Base-by-base conservation (phyloP, 2,888 invertebrate genomes). In the Pristionchus japonicus region DNA sequence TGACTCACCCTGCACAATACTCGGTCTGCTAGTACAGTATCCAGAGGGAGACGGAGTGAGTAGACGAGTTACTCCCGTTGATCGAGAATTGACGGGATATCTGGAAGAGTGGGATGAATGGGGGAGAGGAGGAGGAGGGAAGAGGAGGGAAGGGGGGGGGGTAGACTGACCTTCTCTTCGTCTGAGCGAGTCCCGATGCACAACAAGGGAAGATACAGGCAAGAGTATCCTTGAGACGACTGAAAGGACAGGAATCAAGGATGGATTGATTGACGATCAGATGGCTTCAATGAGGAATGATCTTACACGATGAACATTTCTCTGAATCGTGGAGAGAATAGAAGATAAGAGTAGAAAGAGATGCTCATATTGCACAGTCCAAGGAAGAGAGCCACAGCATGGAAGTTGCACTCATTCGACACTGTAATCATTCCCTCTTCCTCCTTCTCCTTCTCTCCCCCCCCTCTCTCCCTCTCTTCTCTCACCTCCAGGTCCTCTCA, bases 281-380 rank as follows among this genome's bases (percentile, higher is more conserved):
- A n/a, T n/a, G n/a, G n/a, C n/a, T n/a, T n/a, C n/a, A n/a, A n/a
- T n/a, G 47, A 37, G 34, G 57, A 61, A 84, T 34, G 11, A 17
- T 67, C 88, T 88, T 52, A 93, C 93, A 83, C 90, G 49, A 91
- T 89, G 61, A 93, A 91, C 89, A 93, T 91, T 64, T 92, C 89
- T 20, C 93, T 89, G 88, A 93, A 93, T 37, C 93, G 91, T 40
- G 91, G 91, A 6, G 92, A 92, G 88, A 93, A 92, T 15, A 91
- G 89, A 43, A 93, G 83, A 87, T 93, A 93, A 47, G 93, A 92
- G 88, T 93, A 93, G 89, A 93, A 93, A 20, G 93, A 93, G 31
- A 93, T 89, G 15, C 92, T 92, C 83, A 92, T 92, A 88, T 93
- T 93, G 89, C 93, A 93, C 17, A 93, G 88, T 31, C 93, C 93